These are phyloP conservation scores for Prinia subflava DNA, from an alignment of 2,113 vertebrate genomes.

Conservation along the genomic window DNA sequence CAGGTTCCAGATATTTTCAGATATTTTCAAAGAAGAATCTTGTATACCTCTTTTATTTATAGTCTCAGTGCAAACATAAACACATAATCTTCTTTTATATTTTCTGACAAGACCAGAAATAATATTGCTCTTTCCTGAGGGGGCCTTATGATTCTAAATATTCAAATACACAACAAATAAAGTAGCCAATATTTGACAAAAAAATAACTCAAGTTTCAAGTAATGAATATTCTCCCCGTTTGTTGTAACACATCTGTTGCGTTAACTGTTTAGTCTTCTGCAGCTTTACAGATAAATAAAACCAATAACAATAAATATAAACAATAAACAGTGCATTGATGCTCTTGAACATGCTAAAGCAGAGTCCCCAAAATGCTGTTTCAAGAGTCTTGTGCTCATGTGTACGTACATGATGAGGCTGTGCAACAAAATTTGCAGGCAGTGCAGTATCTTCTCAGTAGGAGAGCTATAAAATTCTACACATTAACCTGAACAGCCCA, in stretches of 20 bases:
- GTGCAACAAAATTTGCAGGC: rapidly evolving
- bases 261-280: background rate
- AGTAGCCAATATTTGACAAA: background rate
- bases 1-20: conserved; percentile 1
- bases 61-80: background rate
- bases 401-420: rapidly evolving
- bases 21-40: background rate
- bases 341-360: background rate
- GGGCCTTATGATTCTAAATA: background rate
- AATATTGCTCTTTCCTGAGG: background rate
- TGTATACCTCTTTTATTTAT: background rate
- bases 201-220: background rate
- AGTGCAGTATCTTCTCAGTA: background rate
- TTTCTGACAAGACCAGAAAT: background rate
- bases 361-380: background rate
- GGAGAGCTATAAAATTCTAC: background rate
- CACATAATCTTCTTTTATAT: background rate
- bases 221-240: background rate
- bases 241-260: background rate
- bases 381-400: background rate
- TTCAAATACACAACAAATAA: background rate
- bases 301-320: background rate
- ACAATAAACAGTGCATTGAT: background rate
- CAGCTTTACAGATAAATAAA: background rate
- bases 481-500: background rate